These are phyloP conservation scores for Oligia fasciuncula DNA, from an alignment of 2,888 invertebrate species.

Conservation along the genomic window DNA sequence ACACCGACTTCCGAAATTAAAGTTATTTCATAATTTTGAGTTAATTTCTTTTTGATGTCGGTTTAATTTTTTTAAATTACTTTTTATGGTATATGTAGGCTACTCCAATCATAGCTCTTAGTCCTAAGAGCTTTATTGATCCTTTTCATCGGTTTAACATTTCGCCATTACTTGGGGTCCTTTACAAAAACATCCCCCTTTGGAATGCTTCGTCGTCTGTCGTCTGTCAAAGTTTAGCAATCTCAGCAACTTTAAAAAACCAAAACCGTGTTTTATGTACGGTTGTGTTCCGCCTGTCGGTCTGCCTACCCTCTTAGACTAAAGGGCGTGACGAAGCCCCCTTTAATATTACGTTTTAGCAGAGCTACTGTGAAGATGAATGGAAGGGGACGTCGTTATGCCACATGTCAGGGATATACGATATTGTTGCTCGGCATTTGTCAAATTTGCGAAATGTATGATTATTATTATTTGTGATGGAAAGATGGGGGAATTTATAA, in stretches of 20 bases:
- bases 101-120: not conserved
- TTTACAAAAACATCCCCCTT: slow-evolving; percentile 24
- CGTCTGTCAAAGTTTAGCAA: slow-evolving; percentile 28
- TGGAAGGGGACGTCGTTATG: slow-evolving; percentile 63
- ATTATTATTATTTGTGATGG: not conserved
- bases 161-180: not conserved
- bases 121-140: not conserved
- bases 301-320: slow-evolving; percentile 56
- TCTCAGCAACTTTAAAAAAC: slow-evolving; percentile 32
- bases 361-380: slow-evolving; percentile 32
- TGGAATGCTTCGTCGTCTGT: not conserved
- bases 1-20: too few species aligned
- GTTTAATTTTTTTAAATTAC: too few species aligned
- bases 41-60: too few species aligned
- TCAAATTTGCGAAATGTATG: slow-evolving; percentile 17
- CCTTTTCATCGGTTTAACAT: not conserved
- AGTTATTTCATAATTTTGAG: too few species aligned
- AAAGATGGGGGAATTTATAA: not conserved
- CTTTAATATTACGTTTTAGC: slow-evolving; percentile 63
- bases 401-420: slow-evolving; percentile 65
- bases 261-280: slow-evolving; percentile 36
- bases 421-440: slow-evolving; percentile 47
- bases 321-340: slow-evolving; percentile 56
- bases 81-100: not conserved
- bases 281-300: slow-evolving; percentile 29